Percentiles rank a stretch among this genome's conserved stretches.
Evolutionary conservation across 1,140 invertebrate genomes (phyloP).

Genomic region (Orussus abietinus): DNA sequence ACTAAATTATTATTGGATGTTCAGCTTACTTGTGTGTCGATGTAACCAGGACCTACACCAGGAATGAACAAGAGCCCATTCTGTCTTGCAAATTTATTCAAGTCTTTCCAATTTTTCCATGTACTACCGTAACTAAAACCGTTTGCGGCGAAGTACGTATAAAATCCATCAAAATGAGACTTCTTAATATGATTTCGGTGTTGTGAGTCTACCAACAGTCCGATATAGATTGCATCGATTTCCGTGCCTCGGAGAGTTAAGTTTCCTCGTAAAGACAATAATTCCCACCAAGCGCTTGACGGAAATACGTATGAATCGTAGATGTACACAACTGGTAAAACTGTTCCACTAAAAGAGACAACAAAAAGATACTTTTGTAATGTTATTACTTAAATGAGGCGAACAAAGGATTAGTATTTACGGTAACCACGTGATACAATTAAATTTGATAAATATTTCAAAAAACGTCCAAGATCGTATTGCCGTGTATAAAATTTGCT

Average conservation of each 20-base stretch:
- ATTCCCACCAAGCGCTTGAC: constrained; percentile 50
- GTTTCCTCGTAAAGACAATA: constrained; percentile 52
- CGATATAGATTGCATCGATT: constrained; percentile 59
- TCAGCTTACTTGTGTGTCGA: constrained; percentile 55
- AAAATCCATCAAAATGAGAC: constrained; percentile 62
- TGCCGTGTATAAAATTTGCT: background rate
- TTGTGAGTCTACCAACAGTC: constrained; percentile 49
- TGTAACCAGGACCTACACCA: constrained; percentile 60
- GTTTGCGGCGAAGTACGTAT: constrained; percentile 60
- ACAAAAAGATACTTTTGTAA: background rate
- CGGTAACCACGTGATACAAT: too few relatives aligned
- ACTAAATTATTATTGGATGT: too few relatives aligned
- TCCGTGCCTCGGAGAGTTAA: constrained; percentile 52
- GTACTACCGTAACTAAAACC: constrained; percentile 60
- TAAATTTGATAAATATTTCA: too few relatives aligned
- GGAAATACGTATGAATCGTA: constrained; percentile 58
- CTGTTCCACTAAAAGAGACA: constrained; percentile 30
- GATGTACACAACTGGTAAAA: constrained; percentile 58
- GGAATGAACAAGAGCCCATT: constrained; percentile 59
- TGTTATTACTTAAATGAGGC: background rate
- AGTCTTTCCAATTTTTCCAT: constrained; percentile 62
- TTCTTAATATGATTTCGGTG: constrained; percentile 54
- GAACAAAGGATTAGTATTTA: background rate
- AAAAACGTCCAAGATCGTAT: too few relatives aligned
- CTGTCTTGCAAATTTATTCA: constrained; percentile 56